These are phyloP conservation scores for Pelodiscus sinensis DNA, from an alignment of 2,113 vertebrate genomes.

Conservation along the genomic window DNA sequence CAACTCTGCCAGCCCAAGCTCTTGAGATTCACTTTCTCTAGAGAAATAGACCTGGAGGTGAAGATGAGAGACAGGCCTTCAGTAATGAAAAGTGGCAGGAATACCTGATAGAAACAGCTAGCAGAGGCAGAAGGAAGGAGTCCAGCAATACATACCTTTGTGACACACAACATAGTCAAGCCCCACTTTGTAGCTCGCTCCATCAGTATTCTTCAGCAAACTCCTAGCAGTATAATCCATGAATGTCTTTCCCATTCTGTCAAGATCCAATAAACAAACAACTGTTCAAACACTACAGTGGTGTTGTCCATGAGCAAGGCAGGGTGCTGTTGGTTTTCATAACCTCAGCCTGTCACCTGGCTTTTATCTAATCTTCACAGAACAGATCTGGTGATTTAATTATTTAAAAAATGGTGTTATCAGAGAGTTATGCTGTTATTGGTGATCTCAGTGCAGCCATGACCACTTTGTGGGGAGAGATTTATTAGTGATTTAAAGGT, in stretches of 20 bases:
- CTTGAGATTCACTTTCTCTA: background rate
- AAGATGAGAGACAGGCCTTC: background rate
- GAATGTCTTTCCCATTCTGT: background rate
- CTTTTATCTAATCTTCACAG: background rate
- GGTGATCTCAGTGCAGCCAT: constrained; percentile 34
- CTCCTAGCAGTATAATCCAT: background rate
- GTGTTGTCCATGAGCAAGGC: background rate
- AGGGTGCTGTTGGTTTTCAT: background rate
- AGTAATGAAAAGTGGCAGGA: background rate
- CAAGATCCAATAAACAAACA: background rate
- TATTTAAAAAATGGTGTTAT: background rate
- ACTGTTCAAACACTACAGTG: background rate
- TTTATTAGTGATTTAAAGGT: constrained; percentile 58
- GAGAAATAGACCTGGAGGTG: background rate
- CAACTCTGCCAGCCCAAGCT: background rate
- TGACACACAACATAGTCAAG: background rate
- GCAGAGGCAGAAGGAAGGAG: background rate
- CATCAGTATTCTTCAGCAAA: background rate
- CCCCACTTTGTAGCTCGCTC: background rate
- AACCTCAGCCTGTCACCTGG: background rate
- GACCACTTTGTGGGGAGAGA: constrained; percentile 16
- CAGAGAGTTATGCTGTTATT: background rate
- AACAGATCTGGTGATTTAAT: background rate
- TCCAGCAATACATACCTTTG: background rate
- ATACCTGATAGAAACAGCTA: background rate